Base-by-base conservation (phyloP, 2,797 vertebrate genomes). In the Pitangus sulphuratus region DNA sequence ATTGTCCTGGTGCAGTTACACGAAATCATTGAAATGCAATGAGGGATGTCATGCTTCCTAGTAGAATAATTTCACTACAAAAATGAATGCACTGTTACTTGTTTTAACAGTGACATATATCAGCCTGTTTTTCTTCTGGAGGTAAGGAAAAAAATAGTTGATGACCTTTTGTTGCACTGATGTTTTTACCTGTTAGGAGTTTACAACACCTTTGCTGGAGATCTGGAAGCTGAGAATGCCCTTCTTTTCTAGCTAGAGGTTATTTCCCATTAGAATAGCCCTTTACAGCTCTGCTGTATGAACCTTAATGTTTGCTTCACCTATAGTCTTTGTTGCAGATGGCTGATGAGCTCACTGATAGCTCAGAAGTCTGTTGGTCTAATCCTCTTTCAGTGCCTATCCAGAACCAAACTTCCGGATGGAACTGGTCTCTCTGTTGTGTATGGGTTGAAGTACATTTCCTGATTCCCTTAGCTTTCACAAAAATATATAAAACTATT, bases 1-100 rank as follows among this genome's bases (percentile, higher is more conserved):
- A 1, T 58, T 8, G 2, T 26, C 58, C 5, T 12, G 8, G 4
- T 20, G 13, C 0, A 1, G 0, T 65, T 45, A 80, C 20, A 77
- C 77, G 8, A 60, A 60, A 18, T 22, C 33, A 56, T 19, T 15
- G 10, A 78, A n/a, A 58, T 11, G 1, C 40, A 68, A 3, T 35
- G 25, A 74, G 20, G 5, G 0, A 51, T 82, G 84, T 84, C 4
- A 8, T 1, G 1, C 25, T 68, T 79, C 39, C 13, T 14, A 20
- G 16, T 56, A 68, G 7, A 81, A 84, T 25, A 75, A 70, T 75
- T 81, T 84, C 20, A 66, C 20, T 47, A 11, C 15, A 81, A 31
- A 90, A 88, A 54, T 9, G 51, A 12, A 60, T 40, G 5, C 11
- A 60, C 20, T 70, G 24, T 54, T 70, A 30, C 31, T 68, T 92